Conservation (phyloP, 2,113 vertebrate genomes). For the Nettapus auritus region DNA sequence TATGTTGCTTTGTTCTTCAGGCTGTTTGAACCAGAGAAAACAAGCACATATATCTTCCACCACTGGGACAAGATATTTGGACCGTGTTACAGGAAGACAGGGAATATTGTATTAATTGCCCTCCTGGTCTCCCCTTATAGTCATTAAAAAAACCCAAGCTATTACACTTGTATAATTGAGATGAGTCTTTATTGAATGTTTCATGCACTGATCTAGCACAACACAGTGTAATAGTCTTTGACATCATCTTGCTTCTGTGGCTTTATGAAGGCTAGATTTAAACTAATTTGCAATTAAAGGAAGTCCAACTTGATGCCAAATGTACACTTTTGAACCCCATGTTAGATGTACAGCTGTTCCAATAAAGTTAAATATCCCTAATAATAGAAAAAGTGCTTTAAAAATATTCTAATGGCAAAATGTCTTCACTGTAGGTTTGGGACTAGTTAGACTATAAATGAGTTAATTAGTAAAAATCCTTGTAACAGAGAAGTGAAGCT, state of each 20-base stretch:
- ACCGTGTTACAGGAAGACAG: neutral
- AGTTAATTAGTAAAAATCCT: constrained; percentile 12
- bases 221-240: constrained; percentile 11
- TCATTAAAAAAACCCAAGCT: neutral
- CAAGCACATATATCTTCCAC: neutral
- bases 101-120: neutral
- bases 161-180: neutral
- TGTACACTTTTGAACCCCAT: neutral
- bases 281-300: constrained; percentile 38
- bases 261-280: constrained; percentile 23
- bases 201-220: neutral
- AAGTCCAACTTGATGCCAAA: constrained; percentile 8
- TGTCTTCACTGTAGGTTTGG: constrained; percentile 14
- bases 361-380: constrained; percentile 46
- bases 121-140: neutral
- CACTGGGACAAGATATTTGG: neutral
- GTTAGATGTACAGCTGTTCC: constrained; percentile 38
- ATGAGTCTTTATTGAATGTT: neutral
- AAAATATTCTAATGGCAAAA: neutral
- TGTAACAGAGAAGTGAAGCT: neutral
- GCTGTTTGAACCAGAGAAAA: neutral
- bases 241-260: constrained; percentile 7
- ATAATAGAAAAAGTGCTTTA: constrained; percentile 43
- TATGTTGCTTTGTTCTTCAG: neutral
- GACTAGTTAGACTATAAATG: constrained; percentile 20